Evolutionary conservation across 1,140 invertebrate genomes (phyloP).

Genomic region (Melitaea cinxia): DNA sequence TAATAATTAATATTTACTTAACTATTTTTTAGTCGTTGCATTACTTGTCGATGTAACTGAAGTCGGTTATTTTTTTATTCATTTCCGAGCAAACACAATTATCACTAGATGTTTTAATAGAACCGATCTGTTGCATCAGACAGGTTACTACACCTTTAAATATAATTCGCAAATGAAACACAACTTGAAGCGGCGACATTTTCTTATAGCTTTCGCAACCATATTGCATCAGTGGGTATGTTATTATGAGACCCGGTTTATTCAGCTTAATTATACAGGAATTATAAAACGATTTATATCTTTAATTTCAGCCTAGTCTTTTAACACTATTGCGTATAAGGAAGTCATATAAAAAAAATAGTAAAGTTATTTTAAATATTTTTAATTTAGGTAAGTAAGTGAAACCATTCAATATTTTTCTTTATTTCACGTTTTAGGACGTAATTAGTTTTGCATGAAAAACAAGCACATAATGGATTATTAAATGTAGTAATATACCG

Average conservation of each 20-base stretch:
- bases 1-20: too few species aligned
- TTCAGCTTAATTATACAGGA: slow-evolving; percentile 23
- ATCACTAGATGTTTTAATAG: background rate
- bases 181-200: slow-evolving; percentile 13
- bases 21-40: too few species aligned
- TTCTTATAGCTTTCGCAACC: slow-evolving; percentile 32
- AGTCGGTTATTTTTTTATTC: background rate
- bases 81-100: background rate
- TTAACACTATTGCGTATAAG: background rate
- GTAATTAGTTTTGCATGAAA: too few species aligned
- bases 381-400: background rate
- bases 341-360: background rate
- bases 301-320: background rate
- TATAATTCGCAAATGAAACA: slow-evolving; percentile 17
- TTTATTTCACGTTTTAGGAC: too few species aligned
- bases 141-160: slow-evolving; percentile 3
- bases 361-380: background rate
- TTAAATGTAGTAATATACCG: too few species aligned
- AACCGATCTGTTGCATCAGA: slow-evolving; percentile 21
- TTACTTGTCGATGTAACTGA: too few species aligned
- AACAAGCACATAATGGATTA: too few species aligned
- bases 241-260: slow-evolving; percentile 13
- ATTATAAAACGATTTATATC: slow-evolving; percentile 23
- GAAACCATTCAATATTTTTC: too few species aligned
- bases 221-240: slow-evolving; percentile 51